Conservation (phyloP, 2,888 invertebrate species). For the Tuberolachnus salignus region DNA sequence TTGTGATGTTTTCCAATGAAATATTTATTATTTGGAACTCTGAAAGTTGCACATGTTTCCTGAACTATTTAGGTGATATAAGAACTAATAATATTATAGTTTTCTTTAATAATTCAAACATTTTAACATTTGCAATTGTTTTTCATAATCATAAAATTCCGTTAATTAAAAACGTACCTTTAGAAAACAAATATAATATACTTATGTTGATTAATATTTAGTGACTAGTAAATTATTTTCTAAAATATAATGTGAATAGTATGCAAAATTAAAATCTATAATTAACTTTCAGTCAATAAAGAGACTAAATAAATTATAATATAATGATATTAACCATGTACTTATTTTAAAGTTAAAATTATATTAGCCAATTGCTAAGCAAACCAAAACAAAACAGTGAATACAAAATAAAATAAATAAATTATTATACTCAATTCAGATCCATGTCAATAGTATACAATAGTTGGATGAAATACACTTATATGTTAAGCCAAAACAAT, state of each 20-base stretch:
- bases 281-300: slow-evolving; percentile 6
- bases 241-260: slow-evolving; percentile 2
- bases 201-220: not conserved
- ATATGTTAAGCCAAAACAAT: slow-evolving; percentile 22
- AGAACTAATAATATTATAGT: no score
- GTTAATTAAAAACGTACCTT: not conserved
- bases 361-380: slow-evolving; percentile 25
- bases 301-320: not conserved
- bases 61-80: no score
- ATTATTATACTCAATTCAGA: slow-evolving; percentile 16
- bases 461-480: not conserved
- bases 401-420: slow-evolving; percentile 21
- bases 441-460: slow-evolving; percentile 6
- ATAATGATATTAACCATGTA: slow-evolving; percentile 22
- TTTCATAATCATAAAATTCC: no score
- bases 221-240: not conserved
- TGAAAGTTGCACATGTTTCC: no score
- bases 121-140: no score
- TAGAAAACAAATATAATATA: not conserved
- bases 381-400: slow-evolving; percentile 35
- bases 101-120: no score
- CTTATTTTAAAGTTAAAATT: slow-evolving; percentile 22
- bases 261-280: slow-evolving; percentile 12
- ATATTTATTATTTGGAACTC: no score
- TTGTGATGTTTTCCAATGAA: no score